Conservation (phyloP, 1,140 invertebrate genomes). For the Batillaria attramentaria region DNA sequence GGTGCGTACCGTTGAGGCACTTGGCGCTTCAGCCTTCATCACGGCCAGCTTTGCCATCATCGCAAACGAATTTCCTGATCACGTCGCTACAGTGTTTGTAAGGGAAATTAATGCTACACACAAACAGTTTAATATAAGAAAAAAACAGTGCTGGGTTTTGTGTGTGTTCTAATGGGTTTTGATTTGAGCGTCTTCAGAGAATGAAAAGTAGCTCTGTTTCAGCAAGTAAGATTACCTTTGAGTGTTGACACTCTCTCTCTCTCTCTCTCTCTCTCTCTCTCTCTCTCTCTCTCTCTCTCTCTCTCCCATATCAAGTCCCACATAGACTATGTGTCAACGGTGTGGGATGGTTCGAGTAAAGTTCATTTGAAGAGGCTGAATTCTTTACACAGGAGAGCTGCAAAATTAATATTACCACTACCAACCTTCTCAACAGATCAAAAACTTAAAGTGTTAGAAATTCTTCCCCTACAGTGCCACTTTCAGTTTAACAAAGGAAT, state of each 20-base stretch:
- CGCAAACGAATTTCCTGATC: neutral
- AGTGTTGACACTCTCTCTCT: neutral
- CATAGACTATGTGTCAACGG: too few species aligned
- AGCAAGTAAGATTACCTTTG: neutral
- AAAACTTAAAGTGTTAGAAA: too few species aligned
- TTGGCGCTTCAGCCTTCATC: slow-evolving; percentile 93
- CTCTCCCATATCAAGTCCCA: neutral
- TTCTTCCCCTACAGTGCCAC: too few species aligned
- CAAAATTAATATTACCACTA: too few species aligned
- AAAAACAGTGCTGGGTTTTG: too few species aligned
- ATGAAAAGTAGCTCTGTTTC: neutral
- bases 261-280: neutral
- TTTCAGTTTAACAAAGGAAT: too few species aligned
- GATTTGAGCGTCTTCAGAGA: neutral
- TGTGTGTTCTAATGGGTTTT: neutral
- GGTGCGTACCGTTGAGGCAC: slow-evolving; percentile 90
- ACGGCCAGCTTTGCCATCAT: neutral
- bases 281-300: neutral
- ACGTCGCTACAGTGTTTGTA: slow-evolving; percentile 77
- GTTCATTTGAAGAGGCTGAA: too few species aligned
- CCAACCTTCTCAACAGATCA: too few species aligned
- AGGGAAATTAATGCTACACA: neutral
- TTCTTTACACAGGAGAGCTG: too few species aligned
- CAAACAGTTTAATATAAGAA: neutral
- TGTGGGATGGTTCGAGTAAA: too few species aligned